Evolutionary conservation across 2,113 vertebrate species (phyloP), one percentile per base, ranked within the genome.

Genomic region (Heterocephalus glaber): DNA sequence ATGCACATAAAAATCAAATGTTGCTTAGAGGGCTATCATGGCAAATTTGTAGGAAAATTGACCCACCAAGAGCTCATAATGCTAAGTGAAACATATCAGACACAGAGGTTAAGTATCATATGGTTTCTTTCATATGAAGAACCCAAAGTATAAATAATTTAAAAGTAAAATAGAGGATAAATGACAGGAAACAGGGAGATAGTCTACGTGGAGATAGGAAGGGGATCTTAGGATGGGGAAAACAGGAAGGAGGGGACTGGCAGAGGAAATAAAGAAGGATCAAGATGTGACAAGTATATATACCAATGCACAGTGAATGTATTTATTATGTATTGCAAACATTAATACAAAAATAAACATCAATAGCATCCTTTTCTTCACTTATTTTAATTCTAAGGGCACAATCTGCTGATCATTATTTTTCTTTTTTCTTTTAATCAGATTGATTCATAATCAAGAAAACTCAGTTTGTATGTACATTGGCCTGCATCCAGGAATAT

Each of bases 391-490:
- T 60, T 49, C 35, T 54, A 33, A 33, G 41, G 26, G 81, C 7
- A 5, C 91, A 96, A 81, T 60, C 95, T 97, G 82, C 93, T 72
- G 96, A 24, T 12, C 5, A 8, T 10, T n/a, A 5, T 2, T 26
- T 49, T 79, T 79, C 5, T 35, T n/a, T 70, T 47, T 44, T n/a
- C 30, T 24, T 33, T 84, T 28, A 10, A 84, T 77, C 61, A 35
- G 28, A 9, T 88, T 54, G 38, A 77, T 92, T 60, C 5, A 26
- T 28, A 65, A 86, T 11, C 7, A 85, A 49, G 49, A 85, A 85
- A 76, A 60, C 28, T 80, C 16, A 72, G 0, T 60, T 38, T 92
- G 20, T 65, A 6, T 3, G 10, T 10, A 16, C 33, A 5, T 47
- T 9, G 80, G 22, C 8, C 5, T 81, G 35, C 44, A 7, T 10